Percentiles rank a stretch among this genome's conserved stretches.
Conservation (phyloP, 2,113 vertebrate species). For the Cyprinus carpio region DNA sequence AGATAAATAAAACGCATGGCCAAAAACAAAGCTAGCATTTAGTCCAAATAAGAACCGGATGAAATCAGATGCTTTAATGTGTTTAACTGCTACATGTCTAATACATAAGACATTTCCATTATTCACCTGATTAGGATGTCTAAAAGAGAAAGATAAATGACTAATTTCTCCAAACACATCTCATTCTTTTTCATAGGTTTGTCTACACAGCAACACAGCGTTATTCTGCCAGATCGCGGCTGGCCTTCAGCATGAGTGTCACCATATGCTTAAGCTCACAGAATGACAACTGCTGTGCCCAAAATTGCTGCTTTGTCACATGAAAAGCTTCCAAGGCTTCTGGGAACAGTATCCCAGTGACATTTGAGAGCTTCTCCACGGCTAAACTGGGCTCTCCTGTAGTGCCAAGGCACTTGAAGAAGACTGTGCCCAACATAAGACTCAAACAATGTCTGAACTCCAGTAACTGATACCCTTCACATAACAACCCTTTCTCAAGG, state of each 20-base stretch:
- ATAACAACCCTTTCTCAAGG: slow-evolving; percentile 55
- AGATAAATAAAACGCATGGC: neutral
- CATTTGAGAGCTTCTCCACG: slow-evolving; percentile 71
- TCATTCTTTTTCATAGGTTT: neutral
- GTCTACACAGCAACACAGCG: too few relatives aligned
- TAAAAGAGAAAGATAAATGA: too few relatives aligned
- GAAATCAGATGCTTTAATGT: too few relatives aligned
- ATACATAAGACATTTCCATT: neutral
- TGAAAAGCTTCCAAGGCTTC: slow-evolving; percentile 68
- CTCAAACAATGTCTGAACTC: slow-evolving; percentile 69
- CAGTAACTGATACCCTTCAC: slow-evolving; percentile 57
- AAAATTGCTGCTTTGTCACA: slow-evolving; percentile 68
- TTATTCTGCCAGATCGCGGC: too few relatives aligned
- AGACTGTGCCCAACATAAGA: slow-evolving; percentile 64
- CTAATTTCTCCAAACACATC: too few relatives aligned
- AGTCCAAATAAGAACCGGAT: too few relatives aligned
- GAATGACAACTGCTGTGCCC: slow-evolving; percentile 27
- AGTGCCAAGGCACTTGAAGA: slow-evolving; percentile 70
- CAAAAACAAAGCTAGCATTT: too few relatives aligned
- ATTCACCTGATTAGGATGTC: neutral
- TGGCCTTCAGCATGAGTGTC: too few relatives aligned
- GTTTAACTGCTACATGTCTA: neutral
- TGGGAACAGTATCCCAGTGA: slow-evolving; percentile 65
- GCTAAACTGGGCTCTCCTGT: slow-evolving; percentile 66
- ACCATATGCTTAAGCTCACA: too few relatives aligned